Conservation (phyloP, 2,113 vertebrate genomes). For the Amazona guildingii region DNA sequence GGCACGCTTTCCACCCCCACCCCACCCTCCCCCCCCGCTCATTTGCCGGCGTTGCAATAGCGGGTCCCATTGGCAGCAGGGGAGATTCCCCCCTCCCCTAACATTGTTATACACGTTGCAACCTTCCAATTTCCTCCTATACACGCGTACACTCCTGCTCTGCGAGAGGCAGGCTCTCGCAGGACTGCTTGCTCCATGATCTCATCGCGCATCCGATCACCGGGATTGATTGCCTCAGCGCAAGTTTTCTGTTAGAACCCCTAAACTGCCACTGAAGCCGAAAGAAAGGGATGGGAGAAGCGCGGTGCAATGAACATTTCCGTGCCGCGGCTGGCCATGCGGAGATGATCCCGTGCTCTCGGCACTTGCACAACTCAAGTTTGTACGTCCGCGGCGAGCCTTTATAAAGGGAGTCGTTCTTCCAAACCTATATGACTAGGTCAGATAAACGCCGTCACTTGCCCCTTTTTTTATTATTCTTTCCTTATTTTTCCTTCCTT, state of each 20-base stretch:
- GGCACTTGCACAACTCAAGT: neutral
- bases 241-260: neutral
- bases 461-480: neutral
- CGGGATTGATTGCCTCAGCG: fast-evolving
- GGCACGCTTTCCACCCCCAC: neutral
- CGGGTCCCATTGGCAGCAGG: neutral
- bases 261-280: fast-evolving
- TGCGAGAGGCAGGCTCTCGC: neutral
- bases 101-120: neutral
- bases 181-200: neutral
- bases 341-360: neutral
- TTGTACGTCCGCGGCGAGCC: neutral
- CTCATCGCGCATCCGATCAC: neutral
- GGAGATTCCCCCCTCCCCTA: neutral
- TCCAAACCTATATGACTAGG: slow-evolving; percentile 9
- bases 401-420: slow-evolving; percentile 8
- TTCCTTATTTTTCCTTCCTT: neutral
- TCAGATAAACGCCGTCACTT: slow-evolving; percentile 43
- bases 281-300: neutral
- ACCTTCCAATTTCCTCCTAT: fast-evolving
- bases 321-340: neutral
- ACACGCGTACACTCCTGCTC: neutral
- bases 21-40: neutral
- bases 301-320: neutral
- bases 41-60: neutral